phyloP scores from a whole-genome alignment of 2,888 invertebrate species.

The Deilephila elpenor region DNA sequence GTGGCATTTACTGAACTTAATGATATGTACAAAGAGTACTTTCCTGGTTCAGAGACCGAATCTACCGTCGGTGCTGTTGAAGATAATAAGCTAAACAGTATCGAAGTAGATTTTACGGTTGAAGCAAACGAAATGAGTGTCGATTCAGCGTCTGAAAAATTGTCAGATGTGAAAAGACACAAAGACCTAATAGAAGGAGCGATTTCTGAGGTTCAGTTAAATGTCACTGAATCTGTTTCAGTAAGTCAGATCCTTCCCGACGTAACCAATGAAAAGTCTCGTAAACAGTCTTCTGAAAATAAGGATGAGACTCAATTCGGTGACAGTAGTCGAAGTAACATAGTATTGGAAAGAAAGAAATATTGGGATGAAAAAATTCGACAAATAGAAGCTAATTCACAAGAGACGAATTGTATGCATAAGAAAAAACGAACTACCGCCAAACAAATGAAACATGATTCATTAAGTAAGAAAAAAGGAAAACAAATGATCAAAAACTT shows the following conservation, averaged over 20 bases:
- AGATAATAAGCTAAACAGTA: constrained; percentile 48
- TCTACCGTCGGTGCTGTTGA: constrained; percentile 49
- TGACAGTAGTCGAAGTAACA: constrained; percentile 60
- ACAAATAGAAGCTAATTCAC: constrained; percentile 72
- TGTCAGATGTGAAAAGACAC: constrained; percentile 82
- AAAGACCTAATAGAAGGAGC: constrained; percentile 66
- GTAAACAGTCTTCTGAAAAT: constrained; percentile 39
- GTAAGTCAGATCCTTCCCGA: constrained; percentile 78
- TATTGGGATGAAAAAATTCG: constrained; percentile 81
- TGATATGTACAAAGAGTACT: constrained; percentile 71
- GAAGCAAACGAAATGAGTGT: constrained; percentile 61
- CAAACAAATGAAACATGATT: constrained; percentile 72
- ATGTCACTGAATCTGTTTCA: constrained; percentile 82
- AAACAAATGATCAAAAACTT: constrained; percentile 75
- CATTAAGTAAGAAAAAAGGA: constrained; percentile 73
- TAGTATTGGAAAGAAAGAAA: constrained; percentile 78
- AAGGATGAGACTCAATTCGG: constrained; percentile 63
- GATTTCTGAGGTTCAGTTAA: constrained; percentile 84
- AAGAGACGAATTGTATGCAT: constrained; percentile 61
- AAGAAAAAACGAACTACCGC: constrained; percentile 63
- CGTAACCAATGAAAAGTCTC: constrained; percentile 43
- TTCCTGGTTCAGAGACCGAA: constrained; percentile 62
- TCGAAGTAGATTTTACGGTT: constrained; percentile 50
- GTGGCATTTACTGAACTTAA: constrained; percentile 79
- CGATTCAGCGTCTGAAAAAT: constrained; percentile 79